Base-by-base conservation (phyloP, 2,113 vertebrate species). In the Ophiodon elongatus region DNA sequence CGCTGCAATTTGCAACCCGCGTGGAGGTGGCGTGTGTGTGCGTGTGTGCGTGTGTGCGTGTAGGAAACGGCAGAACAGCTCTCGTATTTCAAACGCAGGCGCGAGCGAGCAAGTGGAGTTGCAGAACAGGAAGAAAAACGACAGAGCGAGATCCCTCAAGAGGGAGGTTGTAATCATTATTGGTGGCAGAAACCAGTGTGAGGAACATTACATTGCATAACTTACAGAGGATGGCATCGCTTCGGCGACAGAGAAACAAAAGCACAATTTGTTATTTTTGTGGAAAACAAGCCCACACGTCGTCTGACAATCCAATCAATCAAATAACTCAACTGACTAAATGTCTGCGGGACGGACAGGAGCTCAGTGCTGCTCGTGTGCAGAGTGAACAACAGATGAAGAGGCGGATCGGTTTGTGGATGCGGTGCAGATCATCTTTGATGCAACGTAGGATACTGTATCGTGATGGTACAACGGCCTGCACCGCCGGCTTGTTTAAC, bases 71-170 rank as follows among this genome's bases (percentile, higher is more conserved):
- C 35, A 31, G n/a, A 69, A 25, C 3, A 21, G 35, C 45, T 80
- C 62, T 86, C 74, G 21, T 37, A 80, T 80, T 87, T 88, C 85
- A 88, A 85, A 83, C 65, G 1, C 56, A 27, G 47, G n/a, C 76
- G 63, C 2, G 35, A 71, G 63, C 2, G 35, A 71, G 52, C 60
- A 73, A 73, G 72, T 43, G 9, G 35, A 78, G 82, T 77, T 89
- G 82, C 85, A 83, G 86, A 91, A 91, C 93, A 94, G 90, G 90
- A 92, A 93, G 87, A 88, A 76, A 83, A 82, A 79, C 52, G 70
- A 59, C 41, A 4, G 52, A 63, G 70, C 57, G 73, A 87, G 82
- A 73, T 90, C 73, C 72, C 75, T 56, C 64, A 63, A 83, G 74
- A 85, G 85, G 85, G 89, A 91, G 86, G 89, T 84, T 76, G 79